Evolutionary conservation across 2,888 invertebrate species (phyloP), one percentile per base, ranked within the genome.

Genomic region (Philereme vetulata): DNA sequence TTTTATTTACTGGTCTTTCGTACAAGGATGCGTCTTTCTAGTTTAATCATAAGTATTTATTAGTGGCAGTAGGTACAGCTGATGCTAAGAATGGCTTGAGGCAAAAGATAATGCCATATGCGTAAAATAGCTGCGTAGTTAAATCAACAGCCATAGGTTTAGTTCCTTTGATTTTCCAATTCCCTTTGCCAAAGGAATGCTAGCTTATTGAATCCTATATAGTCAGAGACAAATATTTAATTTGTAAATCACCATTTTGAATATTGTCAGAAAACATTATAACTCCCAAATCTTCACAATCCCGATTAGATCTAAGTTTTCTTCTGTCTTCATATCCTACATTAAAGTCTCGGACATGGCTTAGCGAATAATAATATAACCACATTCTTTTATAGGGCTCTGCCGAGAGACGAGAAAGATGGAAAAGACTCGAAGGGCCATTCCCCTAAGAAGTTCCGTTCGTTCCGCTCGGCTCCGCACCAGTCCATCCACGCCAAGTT

Each of bases 381-480:
- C 10, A 32, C 32, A 1, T 44, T 46, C 43, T 42, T 60, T 68
- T 64, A 3, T 85, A 96, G 96, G 92, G 95, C 95, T 54, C 94
- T 96, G 68, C 95, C 96, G 63, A 95, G 96, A 77, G 97, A 97
- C 80, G 97, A 97, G 80, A 97, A 97, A 80, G 97, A 97, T 70
- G 95, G 96, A 96, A 97, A 97, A 86, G 96, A 96, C 77, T 96
- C 96, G 70, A 96, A 96, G 87, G 94, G 94, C 43, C 85, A 84
- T 61, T 95, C 95, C 43, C 96, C 96, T 51, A 94, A 95, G 79
- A 95, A 95, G 82, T 93, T 93, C 77, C 86, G 90, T 36, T 92
- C 92, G 32, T 94, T 93, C 93, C 92, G 90, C 77, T 94, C 85
- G 68, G 94, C 92, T 67, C 94, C 89, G 61, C 93, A 92, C 78